Evolutionary conservation across 1,140 invertebrate species (phyloP).

Genomic region (Chionoecetes opilio): DNA sequence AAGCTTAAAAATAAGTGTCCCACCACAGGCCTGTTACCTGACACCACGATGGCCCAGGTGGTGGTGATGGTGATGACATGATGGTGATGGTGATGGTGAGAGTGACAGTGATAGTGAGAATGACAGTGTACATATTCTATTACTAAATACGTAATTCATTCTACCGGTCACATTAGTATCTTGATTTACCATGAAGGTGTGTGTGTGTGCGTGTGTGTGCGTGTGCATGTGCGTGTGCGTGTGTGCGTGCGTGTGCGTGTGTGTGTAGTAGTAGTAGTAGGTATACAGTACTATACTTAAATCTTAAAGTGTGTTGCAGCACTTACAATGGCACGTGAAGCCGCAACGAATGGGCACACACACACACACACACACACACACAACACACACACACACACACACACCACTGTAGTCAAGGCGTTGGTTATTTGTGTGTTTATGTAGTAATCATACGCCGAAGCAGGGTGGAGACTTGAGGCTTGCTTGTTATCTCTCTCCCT

Average conservation of each 20-base stretch:
- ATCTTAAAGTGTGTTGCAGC: background rate
- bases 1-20: background rate
- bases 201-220: background rate
- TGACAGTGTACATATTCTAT: too few species aligned
- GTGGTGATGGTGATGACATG: background rate
- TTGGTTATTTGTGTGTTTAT: background rate
- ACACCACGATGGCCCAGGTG: background rate
- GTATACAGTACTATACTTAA: too few species aligned
- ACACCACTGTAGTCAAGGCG: conserved; percentile 10
- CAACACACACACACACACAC: conserved; percentile 23
- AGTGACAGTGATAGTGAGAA: background rate
- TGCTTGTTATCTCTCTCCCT: background rate
- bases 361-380: conserved; percentile 21
- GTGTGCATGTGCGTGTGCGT: background rate
- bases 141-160: too few species aligned
- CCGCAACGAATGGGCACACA: background rate
- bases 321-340: background rate
- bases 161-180: too few species aligned
- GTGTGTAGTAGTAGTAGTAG: too few species aligned
- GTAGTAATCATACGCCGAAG: background rate
- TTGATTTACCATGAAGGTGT: background rate
- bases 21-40: background rate
- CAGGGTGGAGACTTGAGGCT: background rate
- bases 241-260: conserved; percentile 24
- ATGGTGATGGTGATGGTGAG: background rate